Evolutionary conservation across 2,113 vertebrate species (phyloP).

Genomic region (Dromas ardeola): DNA sequence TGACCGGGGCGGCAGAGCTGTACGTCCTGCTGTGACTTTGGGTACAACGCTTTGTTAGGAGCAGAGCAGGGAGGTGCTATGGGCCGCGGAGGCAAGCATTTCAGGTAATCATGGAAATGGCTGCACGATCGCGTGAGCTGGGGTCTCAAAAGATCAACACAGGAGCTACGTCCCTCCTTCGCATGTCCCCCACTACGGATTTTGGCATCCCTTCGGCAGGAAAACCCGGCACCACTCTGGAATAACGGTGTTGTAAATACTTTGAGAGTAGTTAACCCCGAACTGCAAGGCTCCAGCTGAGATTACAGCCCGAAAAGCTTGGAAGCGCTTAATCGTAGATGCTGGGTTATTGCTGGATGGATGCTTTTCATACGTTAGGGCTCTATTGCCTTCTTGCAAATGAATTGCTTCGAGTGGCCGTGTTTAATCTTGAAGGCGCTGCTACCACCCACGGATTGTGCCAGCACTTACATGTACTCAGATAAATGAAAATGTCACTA

Average conservation of each 20-base stretch:
- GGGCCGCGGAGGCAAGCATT: not conserved
- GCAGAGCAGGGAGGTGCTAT: not conserved
- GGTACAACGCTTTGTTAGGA: fast-evolving
- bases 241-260: not conserved
- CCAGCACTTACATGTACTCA: not conserved
- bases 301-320: not conserved
- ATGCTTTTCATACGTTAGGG: not conserved
- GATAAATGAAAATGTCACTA: not conserved
- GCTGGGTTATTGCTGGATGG: not conserved
- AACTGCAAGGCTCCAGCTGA: not conserved
- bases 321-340: not conserved
- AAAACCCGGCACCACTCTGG: not conserved
- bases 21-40: not conserved
- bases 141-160: not conserved
- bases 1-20: not conserved
- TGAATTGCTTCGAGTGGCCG: not conserved
- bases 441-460: not conserved
- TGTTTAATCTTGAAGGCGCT: not conserved
- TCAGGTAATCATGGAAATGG: not conserved
- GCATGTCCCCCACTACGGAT: not conserved
- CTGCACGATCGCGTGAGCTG: not conserved
- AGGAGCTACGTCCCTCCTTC: not conserved
- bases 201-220: not conserved
- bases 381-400: not conserved
- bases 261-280: not conserved